phyloP scores from a whole-genome alignment of 2,113 vertebrate species.

The Heloderma charlesbogerti region DNA sequence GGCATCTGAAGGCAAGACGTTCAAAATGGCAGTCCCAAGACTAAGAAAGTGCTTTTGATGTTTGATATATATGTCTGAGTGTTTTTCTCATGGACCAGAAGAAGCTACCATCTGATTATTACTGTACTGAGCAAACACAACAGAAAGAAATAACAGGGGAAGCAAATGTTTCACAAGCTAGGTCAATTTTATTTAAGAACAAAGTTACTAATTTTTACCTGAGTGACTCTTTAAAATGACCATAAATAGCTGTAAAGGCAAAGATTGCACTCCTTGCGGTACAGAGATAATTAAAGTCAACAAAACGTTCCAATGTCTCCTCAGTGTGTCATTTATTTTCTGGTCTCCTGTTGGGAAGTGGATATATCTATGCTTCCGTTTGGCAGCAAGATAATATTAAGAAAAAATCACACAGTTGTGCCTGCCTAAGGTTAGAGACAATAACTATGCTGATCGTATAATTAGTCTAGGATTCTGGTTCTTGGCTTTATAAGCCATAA shows the following conservation, averaged over 20 bases:
- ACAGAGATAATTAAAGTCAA: constrained; percentile 59
- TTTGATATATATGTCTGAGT: neutral
- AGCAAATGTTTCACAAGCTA: constrained; percentile 8
- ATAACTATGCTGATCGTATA: constrained; percentile 5
- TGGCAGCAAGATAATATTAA: constrained; percentile 20
- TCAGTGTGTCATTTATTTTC: constrained; percentile 38
- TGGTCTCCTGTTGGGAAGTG: constrained; percentile 23
- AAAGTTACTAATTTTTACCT: constrained; percentile 44
- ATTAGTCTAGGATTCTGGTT: constrained; percentile 5
- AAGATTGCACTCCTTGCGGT: constrained; percentile 49
- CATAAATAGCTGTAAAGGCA: constrained; percentile 4
- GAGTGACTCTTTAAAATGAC: constrained; percentile 34
- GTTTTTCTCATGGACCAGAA: constrained; percentile 39
- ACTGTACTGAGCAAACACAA: constrained; percentile 9
- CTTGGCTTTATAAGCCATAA: constrained; percentile 18
- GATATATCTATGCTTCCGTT: constrained; percentile 23
- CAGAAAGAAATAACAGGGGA: constrained; percentile 19
- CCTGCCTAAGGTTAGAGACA: constrained; percentile 33
- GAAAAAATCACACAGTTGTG: neutral
- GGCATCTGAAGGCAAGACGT: neutral
- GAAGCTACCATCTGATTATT: neutral
- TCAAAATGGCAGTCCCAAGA: neutral
- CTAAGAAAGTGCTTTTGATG: neutral
- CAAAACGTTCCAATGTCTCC: constrained; percentile 14
- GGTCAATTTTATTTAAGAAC: constrained; percentile 23